These are phyloP conservation scores for Pseudococcus viburni DNA, from an alignment of 2,888 invertebrate species.

Conservation along the genomic window DNA sequence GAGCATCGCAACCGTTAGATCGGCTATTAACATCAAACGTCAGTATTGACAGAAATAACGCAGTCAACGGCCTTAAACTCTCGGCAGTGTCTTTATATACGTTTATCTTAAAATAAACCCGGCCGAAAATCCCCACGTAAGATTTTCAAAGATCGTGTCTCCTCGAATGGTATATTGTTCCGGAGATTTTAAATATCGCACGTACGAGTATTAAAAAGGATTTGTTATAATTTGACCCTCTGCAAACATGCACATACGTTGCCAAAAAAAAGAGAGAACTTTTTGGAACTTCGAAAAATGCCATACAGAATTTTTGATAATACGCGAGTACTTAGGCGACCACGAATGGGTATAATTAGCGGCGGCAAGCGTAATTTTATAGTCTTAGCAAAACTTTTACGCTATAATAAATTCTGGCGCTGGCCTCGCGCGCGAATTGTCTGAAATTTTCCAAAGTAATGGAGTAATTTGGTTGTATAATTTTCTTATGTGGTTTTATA, in stretches of 20 bases:
- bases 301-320: not conserved
- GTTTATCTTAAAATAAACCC: conserved; percentile 48
- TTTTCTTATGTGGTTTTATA: conserved; percentile 55
- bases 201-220: conserved; percentile 45
- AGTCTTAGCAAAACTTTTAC: conserved; percentile 36
- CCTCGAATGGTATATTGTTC: conserved; percentile 9
- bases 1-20: conserved; percentile 43
- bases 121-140: conserved; percentile 29
- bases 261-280: too few relatives aligned
- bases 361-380: conserved; percentile 36
- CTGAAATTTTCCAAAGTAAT: conserved; percentile 50
- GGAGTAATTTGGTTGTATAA: conserved; percentile 53
- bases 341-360: conserved; percentile 22
- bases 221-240: not conserved
- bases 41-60: conserved; percentile 65
- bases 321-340: not conserved
- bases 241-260: not conserved
- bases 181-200: conserved; percentile 28
- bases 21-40: conserved; percentile 62
- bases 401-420: conserved; percentile 8
- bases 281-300: too few relatives aligned
- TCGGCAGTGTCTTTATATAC: not conserved
- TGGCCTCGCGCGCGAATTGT: conserved; percentile 25
- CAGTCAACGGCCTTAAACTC: conserved; percentile 61
- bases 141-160: conserved; percentile 15